These are phyloP conservation scores for Lasioglossum oenotherae DNA, from an alignment of 2,888 invertebrate genomes.

Conservation along the genomic window DNA sequence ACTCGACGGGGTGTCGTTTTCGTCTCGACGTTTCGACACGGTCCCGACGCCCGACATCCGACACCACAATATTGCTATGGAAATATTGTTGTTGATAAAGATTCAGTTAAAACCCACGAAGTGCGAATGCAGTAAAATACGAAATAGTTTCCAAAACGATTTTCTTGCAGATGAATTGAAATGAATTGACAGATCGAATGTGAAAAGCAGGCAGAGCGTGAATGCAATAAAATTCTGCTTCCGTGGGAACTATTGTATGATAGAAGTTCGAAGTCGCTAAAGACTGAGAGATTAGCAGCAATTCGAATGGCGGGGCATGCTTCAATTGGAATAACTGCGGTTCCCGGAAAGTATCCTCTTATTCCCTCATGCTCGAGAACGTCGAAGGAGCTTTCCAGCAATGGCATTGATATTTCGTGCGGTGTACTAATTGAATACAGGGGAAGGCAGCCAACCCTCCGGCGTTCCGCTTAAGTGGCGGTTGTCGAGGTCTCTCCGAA, in stretches of 20 bases:
- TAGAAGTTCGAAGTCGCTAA: neutral
- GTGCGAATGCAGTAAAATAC: neutral
- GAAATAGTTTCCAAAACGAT: neutral
- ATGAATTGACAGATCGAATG: neutral
- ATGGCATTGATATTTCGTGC: slow-evolving; percentile 71
- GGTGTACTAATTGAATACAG: slow-evolving; percentile 68
- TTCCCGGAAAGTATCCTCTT: slow-evolving; percentile 53
- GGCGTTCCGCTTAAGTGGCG: slow-evolving; percentile 69
- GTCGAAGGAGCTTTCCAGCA: slow-evolving; percentile 60
- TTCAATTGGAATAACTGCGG: slow-evolving; percentile 37
- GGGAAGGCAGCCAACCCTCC: slow-evolving; percentile 66
- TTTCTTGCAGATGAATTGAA: neutral
- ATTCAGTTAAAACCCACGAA: too few species aligned
- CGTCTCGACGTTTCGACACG: too few species aligned
- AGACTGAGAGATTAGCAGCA: slow-evolving; percentile 47
- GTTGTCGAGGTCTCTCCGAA: slow-evolving; percentile 68
- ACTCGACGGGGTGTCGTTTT: too few species aligned
- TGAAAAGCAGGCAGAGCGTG: neutral
- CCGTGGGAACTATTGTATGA: neutral
- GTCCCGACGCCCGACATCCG: too few species aligned
- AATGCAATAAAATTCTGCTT: neutral
- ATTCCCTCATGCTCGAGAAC: slow-evolving; percentile 48
- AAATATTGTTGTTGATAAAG: neutral
- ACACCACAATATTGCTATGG: too few species aligned
- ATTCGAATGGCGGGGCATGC: slow-evolving; percentile 23